Base-by-base conservation (phyloP, 1,140 invertebrate genomes). In the Penaeus japonicus region DNA sequence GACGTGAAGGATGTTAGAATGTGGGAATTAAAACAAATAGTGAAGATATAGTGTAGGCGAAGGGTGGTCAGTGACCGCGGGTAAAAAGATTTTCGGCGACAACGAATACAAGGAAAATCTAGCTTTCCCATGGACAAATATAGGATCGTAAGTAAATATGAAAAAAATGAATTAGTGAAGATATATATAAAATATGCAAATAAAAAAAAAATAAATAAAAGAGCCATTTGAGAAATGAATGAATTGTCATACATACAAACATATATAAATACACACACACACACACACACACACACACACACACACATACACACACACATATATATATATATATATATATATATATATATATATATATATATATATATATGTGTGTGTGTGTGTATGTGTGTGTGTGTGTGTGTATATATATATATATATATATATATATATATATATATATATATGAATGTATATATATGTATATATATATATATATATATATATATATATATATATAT, bases 251-350 rank as follows among this genome's bases (percentile, higher is more conserved):
- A 35, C n/a, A 78, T 47, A 35, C n/a, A 78, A 17, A 77, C 32
- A 77, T 20, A 32, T 20, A 77, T 1, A 35, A 0, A 32, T 1
- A 77, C 32, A 77, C 32, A 77, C 24, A 77, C 32, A 77, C 32
- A 77, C 32, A 77, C 32, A 77, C 32, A 77, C 32, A 77, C 32
- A 77, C 32, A 77, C 32, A 77, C 20, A 77, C 32, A 77, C 32
- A 77, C 32, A 47, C 30, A 80, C 30, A 80, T 22, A 54, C 32
- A 59, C 20, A 81, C 53, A 81, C 32, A 81, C 53, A 81, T 24
- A 81, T 24, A 81, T 24, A 81, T 24, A 81, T 24, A 78, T n/a
- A 78, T n/a, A 78, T n/a, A 78, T n/a, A 78, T n/a, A 47, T 35
- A 78, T n/a, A 78, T n/a, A 78, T n/a, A 78, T 47, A 78, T 47